Evolutionary conservation across 2,888 invertebrate species (phyloP).

Genomic region (Urechis unicinctus): DNA sequence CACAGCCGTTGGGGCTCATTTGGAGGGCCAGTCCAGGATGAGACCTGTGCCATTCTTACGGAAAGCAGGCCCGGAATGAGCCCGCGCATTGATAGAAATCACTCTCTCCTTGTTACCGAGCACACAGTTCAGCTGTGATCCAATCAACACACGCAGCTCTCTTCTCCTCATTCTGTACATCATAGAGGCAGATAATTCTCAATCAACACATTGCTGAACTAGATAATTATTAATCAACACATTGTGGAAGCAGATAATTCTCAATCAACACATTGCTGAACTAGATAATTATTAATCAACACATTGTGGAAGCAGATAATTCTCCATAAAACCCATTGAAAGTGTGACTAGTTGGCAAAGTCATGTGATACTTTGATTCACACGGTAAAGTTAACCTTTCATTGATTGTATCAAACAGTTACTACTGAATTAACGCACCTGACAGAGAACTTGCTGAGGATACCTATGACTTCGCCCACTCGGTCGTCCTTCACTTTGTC

Average conservation of each 20-base stretch:
- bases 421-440: slow-evolving; percentile 59
- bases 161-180: slow-evolving; percentile 61
- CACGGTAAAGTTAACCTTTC: too few species aligned
- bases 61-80: slow-evolving; percentile 34
- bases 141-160: slow-evolving; percentile 68
- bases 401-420: too few species aligned
- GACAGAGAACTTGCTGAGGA: slow-evolving; percentile 68
- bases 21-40: slow-evolving; percentile 40
- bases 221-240: too few species aligned
- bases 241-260: too few species aligned
- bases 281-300: neutral
- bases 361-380: too few species aligned
- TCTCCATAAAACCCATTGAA: too few species aligned
- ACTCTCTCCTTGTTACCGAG: slow-evolving; percentile 72
- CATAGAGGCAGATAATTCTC: too few species aligned
- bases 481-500: slow-evolving; percentile 37
- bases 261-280: too few species aligned
- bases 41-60: slow-evolving; percentile 45
- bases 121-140: slow-evolving; percentile 69
- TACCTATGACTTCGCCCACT: slow-evolving; percentile 81
- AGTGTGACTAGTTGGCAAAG: too few species aligned
- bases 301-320: too few species aligned
- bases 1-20: too few species aligned
- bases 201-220: too few species aligned
- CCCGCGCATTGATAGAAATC: slow-evolving; percentile 53